Percentiles rank a stretch among this genome's conserved stretches.
Evolutionary conservation across 1,140 invertebrate species (phyloP).

Genomic region (Tetramorium alpestre): DNA sequence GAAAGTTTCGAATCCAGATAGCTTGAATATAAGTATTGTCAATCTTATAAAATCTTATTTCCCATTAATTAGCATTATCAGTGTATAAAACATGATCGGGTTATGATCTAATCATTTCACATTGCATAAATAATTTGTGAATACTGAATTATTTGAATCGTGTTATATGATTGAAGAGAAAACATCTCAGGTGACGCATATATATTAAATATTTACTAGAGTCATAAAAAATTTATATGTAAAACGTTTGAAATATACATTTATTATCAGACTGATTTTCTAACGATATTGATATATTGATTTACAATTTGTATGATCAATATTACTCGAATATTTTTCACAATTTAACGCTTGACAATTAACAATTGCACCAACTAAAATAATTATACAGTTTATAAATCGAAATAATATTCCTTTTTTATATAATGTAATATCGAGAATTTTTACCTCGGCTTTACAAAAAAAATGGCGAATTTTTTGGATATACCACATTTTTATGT

Average conservation of each 20-base stretch:
- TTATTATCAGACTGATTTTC: neutral
- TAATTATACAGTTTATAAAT: neutral
- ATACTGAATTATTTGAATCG: neutral
- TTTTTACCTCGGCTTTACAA: conserved; percentile 18
- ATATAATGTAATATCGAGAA: neutral
- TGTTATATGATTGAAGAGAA: neutral
- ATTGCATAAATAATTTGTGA: neutral
- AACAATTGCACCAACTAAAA: neutral
- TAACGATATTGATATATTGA: neutral
- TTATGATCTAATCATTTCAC: neutral
- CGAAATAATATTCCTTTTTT: neutral
- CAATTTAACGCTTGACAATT: neutral
- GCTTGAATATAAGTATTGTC: too few species aligned
- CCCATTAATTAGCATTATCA: neutral
- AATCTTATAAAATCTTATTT: too few species aligned
- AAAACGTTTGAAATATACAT: neutral
- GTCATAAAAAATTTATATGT: neutral
- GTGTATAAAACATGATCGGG: neutral
- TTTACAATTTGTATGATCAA: conserved; percentile 6
- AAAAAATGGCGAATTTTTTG: conserved; percentile 23
- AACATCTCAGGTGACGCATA: neutral
- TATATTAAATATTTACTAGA: conserved; percentile 14
- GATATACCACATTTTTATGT: conserved; percentile 33
- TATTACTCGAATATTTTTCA: conserved; percentile 31
- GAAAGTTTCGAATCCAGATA: too few species aligned